Percentiles rank a stretch among this genome's conserved stretches.
Conservation (phyloP, 2,888 invertebrate genomes). For the Sycophila texana region DNA sequence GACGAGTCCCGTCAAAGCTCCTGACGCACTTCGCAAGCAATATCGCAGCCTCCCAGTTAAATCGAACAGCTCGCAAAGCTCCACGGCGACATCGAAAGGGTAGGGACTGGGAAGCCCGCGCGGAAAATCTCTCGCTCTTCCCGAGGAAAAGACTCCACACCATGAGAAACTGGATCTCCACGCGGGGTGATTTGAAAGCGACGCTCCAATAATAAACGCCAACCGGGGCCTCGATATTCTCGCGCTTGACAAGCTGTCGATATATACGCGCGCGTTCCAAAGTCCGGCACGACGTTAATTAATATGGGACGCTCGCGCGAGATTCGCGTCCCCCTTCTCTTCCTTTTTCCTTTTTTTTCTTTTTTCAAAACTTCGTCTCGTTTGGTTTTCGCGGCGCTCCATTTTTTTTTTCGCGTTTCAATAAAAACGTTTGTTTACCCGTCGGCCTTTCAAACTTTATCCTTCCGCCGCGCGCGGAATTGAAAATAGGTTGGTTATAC, state of each 20-base stretch:
- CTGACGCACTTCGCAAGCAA: no score
- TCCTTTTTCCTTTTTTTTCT: no score
- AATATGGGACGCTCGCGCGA: conserved; percentile 17
- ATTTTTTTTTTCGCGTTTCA: no score
- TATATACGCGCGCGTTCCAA: background rate
- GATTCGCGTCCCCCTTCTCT: background rate
- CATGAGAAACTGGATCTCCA: conserved; percentile 28
- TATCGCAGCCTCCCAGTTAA: no score
- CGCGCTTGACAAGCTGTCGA: conserved; percentile 50
- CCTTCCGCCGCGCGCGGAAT: no score
- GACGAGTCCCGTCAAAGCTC: background rate
- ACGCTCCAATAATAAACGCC: conserved; percentile 43
- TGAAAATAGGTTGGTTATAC: no score
- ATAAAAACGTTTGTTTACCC: no score
- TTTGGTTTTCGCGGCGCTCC: no score
- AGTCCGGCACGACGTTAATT: conserved; percentile 26
- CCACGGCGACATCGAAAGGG: background rate
- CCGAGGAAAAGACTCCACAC: background rate
- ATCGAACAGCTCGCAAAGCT: no score
- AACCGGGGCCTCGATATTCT: conserved; percentile 24
- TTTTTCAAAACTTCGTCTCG: no score
- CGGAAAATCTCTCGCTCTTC: background rate
- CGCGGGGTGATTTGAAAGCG: conserved; percentile 31
- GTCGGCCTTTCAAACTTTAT: no score
- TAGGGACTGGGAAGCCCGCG: background rate